Percentiles rank a stretch among this genome's conserved stretches.
Evolutionary conservation across 35 echinoderm and acorn worm genomes (phyloP).

Genomic region (Ptychodera flava): DNA sequence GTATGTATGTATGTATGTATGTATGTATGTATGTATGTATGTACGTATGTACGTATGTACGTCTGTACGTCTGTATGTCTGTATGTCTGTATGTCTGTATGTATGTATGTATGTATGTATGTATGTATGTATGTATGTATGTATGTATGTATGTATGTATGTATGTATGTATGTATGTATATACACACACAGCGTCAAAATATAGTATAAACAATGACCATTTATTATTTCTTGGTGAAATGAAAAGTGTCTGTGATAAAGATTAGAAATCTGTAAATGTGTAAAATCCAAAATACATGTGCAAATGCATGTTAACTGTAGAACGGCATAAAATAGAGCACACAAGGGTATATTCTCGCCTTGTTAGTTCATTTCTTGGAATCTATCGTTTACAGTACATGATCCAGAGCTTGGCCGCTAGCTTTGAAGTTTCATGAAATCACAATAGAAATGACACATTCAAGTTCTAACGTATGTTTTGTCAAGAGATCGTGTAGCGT

Average conservation of each 20-base stretch:
- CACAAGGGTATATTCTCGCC: background rate
- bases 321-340: background rate
- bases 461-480: too few species aligned
- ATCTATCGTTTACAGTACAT: too few species aligned
- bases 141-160: background rate
- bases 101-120: constrained; percentile 2
- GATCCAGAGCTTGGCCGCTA: too few species aligned
- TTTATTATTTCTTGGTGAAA: background rate
- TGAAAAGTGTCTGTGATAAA: background rate
- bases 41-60: background rate
- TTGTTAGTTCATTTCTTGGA: too few species aligned
- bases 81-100: background rate
- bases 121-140: background rate
- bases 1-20: background rate
- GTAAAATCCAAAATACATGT: background rate
- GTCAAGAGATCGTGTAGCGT: too few species aligned
- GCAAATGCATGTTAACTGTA: background rate
- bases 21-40: constrained; percentile 2
- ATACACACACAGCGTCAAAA: background rate
- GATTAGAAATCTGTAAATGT: background rate
- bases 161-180: background rate
- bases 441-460: too few species aligned
- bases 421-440: too few species aligned
- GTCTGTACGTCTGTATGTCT: background rate
- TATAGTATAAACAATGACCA: background rate